Conservation (phyloP, 2,113 vertebrate genomes). For the Isichthys henryi region DNA sequence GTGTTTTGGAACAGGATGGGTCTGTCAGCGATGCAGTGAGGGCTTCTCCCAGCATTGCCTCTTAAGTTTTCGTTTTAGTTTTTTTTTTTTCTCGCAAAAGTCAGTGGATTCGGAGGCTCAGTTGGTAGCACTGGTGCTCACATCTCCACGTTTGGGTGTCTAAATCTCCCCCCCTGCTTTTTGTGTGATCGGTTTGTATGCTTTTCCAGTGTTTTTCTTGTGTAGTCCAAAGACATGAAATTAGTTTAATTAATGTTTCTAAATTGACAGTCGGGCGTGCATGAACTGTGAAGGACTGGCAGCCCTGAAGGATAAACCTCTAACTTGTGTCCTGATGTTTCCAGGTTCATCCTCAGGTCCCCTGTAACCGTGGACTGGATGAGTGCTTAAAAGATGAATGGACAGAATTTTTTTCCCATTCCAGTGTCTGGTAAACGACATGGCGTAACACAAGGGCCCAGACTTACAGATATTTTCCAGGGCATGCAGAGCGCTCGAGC, state of each 20-base stretch:
- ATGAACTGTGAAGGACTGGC: not conserved
- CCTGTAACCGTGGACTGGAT: not conserved
- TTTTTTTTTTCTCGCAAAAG: not conserved
- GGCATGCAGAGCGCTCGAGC: not conserved
- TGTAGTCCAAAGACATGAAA: not conserved
- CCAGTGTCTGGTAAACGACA: not conserved
- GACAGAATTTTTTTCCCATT: not conserved
- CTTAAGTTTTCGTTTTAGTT: not conserved
- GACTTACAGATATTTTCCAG: not conserved
- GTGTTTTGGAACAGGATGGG: constrained; percentile 58
- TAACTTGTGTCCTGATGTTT: not conserved
- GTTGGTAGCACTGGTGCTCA: too few species aligned
- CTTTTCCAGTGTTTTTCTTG: not conserved
- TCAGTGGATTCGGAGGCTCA: not conserved
- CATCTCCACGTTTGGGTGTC: not conserved
- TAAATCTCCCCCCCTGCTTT: not conserved
- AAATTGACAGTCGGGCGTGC: not conserved
- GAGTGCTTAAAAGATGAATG: not conserved
- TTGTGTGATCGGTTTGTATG: not conserved
- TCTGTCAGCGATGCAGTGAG: constrained; percentile 62
- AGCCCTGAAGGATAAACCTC: not conserved
- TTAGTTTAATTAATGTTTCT: not conserved
- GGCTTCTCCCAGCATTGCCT: not conserved
- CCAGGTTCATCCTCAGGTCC: not conserved
- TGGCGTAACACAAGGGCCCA: not conserved